Evolutionary conservation across 2,113 vertebrate species (phyloP), one percentile per base, ranked within the genome.

Genomic region (Cairina moschata): DNA sequence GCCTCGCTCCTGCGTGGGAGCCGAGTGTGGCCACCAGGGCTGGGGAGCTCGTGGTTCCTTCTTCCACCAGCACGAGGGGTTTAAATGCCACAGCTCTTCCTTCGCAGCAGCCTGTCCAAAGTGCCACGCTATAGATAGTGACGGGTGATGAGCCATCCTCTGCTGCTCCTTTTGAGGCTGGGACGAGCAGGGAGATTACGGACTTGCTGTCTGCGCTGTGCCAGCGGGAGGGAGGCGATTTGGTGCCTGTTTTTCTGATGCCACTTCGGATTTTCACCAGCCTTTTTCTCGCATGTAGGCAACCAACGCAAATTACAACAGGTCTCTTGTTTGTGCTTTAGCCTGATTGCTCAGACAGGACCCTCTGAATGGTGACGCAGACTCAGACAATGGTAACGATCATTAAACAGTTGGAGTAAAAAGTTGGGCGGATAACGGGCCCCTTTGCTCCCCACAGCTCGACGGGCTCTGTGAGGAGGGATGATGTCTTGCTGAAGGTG

Each of bases 371-470:
- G 16, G 36, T 4, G 1, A 40, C 31, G 11, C 42, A 8, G 44
- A 6, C 74, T 67, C 1, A 4, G 54, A 1, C 58, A 1, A 12
- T 1, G 5, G 38, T 5, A 17, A 8, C 0, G 5, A 16, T 63
- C 16, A 5, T 76, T 87, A 34, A 76, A 11, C 44, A 7, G 40
- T 28, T 22, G 71, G 15, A 90, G 48, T 29, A 16, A 65, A 68
- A 60, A 6, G 59, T 44, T 21, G 0, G 4, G n/a, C 6, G 52
- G 72, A 90, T 73, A 90, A 92, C 34, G 68, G 83, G 5, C 6
- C 48, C 13, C 55, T 86, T 48, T 90, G 82, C 90, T 60, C 78
- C 44, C 83, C 40, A 48, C 0, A 52, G 1, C 66, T 23, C 66
- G 26, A 60, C 0, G 4, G 25, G 38, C 29, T 3, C 0, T 18